Evolutionary conservation across 2,888 invertebrate genomes (phyloP).

Genomic region (Leucophenga maculata): DNA sequence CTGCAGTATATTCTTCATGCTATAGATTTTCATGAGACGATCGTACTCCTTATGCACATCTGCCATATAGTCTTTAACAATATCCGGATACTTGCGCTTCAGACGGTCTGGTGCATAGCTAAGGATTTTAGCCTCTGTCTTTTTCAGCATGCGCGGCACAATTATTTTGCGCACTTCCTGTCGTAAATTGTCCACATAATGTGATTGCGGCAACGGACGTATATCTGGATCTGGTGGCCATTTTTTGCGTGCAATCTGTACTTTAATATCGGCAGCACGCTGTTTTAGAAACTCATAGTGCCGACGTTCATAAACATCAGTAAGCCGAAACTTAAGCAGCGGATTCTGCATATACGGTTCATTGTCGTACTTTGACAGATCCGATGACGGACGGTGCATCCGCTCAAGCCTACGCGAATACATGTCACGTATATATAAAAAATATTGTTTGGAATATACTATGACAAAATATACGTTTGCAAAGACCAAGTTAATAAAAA

Average conservation of each 20-base stretch:
- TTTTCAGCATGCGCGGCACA: slow-evolving; percentile 77
- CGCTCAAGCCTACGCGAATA: slow-evolving; percentile 64
- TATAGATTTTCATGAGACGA: slow-evolving; percentile 76
- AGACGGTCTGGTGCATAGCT: slow-evolving; percentile 75
- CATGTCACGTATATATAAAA: slow-evolving; percentile 42
- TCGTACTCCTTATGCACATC: slow-evolving; percentile 76
- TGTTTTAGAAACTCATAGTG: slow-evolving; percentile 68
- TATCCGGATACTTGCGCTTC: slow-evolving; percentile 74
- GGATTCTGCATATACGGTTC: slow-evolving; percentile 71
- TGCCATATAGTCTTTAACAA: slow-evolving; percentile 73
- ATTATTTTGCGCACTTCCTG: slow-evolving; percentile 75
- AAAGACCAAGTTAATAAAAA: background rate
- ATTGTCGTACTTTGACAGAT: slow-evolving; percentile 69
- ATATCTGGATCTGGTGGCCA: slow-evolving; percentile 71
- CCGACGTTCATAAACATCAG: slow-evolving; percentile 67
- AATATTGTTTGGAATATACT: no score
- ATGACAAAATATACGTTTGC: background rate
- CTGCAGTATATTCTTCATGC: slow-evolving; percentile 78
- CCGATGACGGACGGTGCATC: slow-evolving; percentile 67
- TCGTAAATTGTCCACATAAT: slow-evolving; percentile 75
- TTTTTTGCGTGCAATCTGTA: slow-evolving; percentile 56
- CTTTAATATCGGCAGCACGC: slow-evolving; percentile 67
- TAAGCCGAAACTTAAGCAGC: slow-evolving; percentile 66
- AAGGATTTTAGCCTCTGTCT: slow-evolving; percentile 77
- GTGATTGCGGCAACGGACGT: slow-evolving; percentile 73